Evolutionary conservation across 2,888 invertebrate species (phyloP), one percentile per base, ranked within the genome.

Genomic region (Athalia circularis): DNA sequence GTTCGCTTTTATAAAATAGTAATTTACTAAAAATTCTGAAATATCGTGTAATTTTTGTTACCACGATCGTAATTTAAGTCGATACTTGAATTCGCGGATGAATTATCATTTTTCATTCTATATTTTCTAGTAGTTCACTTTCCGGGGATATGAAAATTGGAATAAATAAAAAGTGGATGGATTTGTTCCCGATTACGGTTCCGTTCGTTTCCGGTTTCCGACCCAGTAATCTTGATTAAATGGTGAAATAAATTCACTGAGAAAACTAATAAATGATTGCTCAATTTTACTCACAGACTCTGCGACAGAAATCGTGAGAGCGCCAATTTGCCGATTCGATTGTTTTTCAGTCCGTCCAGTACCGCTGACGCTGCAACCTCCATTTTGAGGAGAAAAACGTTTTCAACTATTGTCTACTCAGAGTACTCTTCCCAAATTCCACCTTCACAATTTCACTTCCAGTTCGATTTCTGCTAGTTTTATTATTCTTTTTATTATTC

Each of bases 301-400:
- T 95, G 95, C 72, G 95, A 95, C 81, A 95, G 92, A 88, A 95
- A 95, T 90, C 94, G 94, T 83, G 95, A 94, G 81, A 95, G 91
- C 81, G 95, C 95, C 88, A 95, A 92, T 91, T 94, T 94, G 84
- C 94, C 93, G 85, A 95, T 94, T 89, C 94, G 94, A 92, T 94
- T 94, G 87, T 94, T 94, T 90, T 94, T 94, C 88, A 95, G 93
- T 82, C 95, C 95, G 88, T 95, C 95, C 89, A 95, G 93, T 92
- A 95, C 94, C 86, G 91, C 93, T 88, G 92, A 92, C 80, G 93
- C 92, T 83, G 93, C 92, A 88, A 93, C 90, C 90, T 93, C 93
- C 89, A 93, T 93, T 90, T 92, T 92, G 75, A 62, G 54, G 29
- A 3, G 64, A 64, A 64, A 29, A 75, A 47, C 62, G 50, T n/a